Conservation (phyloP, 2,888 invertebrate genomes). For the Pecten maximus region DNA sequence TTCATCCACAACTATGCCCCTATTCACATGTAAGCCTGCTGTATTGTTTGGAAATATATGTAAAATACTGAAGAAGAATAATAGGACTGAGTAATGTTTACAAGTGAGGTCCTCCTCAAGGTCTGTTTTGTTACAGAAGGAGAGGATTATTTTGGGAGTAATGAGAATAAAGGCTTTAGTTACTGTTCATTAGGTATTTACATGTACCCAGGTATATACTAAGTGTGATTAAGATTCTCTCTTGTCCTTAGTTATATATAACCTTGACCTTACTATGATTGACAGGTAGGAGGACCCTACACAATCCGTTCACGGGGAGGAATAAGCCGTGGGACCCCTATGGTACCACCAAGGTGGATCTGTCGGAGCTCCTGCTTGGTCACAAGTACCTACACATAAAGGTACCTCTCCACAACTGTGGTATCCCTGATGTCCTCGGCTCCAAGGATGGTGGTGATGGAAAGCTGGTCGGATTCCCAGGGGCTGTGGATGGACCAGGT, state of each 20-base stretch:
- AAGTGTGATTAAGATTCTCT: not conserved
- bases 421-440: slow-evolving; percentile 78
- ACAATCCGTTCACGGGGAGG: slow-evolving; percentile 79
- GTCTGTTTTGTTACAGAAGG: no score
- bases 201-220: not conserved
- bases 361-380: slow-evolving; percentile 80
- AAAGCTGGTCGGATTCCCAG: slow-evolving; percentile 76
- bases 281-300: slow-evolving; percentile 77
- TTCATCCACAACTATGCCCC: no score
- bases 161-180: not conserved
- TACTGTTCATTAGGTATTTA: not conserved
- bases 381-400: slow-evolving; percentile 76
- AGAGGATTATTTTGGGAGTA: not conserved
- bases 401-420: slow-evolving; percentile 78
- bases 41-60: no score
- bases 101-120: no score
- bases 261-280: slow-evolving; percentile 35
- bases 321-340: slow-evolving; percentile 81
- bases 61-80: no score
- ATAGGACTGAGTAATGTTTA: no score
- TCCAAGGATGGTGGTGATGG: slow-evolving; percentile 55
- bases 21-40: no score
- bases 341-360: slow-evolving; percentile 78
- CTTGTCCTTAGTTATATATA: not conserved
- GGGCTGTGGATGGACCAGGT: slow-evolving; percentile 82